Base-by-base conservation (phyloP, 2,888 invertebrate species). In the Leptothorax acervorum region DNA sequence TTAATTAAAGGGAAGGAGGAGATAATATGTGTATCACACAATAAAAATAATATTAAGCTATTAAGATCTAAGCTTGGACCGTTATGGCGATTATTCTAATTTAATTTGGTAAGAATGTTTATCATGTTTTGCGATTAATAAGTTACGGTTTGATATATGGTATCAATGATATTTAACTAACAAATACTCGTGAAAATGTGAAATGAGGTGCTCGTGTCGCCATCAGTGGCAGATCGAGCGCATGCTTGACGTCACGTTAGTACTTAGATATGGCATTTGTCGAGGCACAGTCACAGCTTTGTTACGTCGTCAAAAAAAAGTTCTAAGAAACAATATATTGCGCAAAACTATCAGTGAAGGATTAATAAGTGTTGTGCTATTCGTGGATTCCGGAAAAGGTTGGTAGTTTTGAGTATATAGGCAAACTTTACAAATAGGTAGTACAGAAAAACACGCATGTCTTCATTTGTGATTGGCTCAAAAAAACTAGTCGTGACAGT, bases 381-480 rank as follows among this genome's bases (percentile, higher is more conserved):
- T 6, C 18, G 39, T 71, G 8, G 0, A 23, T 55, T 55, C 8
- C 5, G 15, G 15, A 55, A 71, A 71, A 71, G 8, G 23, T 71
- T 71, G n/a, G 23, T 71, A 55, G 15, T 71, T 71, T 71, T 71
- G n/a, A 71, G 2, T 55, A 53, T 68, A 55, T 71, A 55, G 3
- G 0, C 35, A 3, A 23, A 71, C 2, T 0, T 55, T 55, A 71
- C 15, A 55, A 55, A 53, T 35, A 51, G 11, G n/a, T 1, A 12
- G 0, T 35, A 35, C 35, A 70, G 35, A 1, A 53, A 39, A 71
- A 55, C n/a, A 71, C 23, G 70, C 8, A 55, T 55, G 39, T 55
- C 12, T 55, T 23, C 2, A 71, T 55, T 55, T 55, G 39, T 55
- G 39, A 71, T 55, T 8, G 1, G 23, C 53, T 53, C n/a, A 53